Base-by-base conservation (phyloP, 2,797 vertebrate genomes). In the Novumbra hubbsi region DNA sequence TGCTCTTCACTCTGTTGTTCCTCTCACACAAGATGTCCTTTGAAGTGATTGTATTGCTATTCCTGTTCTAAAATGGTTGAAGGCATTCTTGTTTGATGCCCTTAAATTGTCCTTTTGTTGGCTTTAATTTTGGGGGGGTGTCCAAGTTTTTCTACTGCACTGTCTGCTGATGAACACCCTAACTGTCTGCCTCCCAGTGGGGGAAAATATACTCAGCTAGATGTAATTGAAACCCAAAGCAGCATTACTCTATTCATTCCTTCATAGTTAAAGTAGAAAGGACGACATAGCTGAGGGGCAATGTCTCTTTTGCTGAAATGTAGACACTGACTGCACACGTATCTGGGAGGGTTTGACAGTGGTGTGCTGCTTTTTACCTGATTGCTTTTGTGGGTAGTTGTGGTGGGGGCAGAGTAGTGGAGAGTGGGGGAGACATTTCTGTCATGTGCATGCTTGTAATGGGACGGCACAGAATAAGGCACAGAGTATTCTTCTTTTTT, bases 391-490 rank as follows among this genome's bases (percentile, higher is more conserved):
- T 60, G 75, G 60, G 74, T 49, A 68, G 64, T 7, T 55, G 41
- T 45, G 24, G 45, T 49, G 78, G 78, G 48, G 73, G 73, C 68
- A 66, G 72, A 75, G 30, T 62, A 16, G 60, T 62, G 49, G 34
- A 63, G 34, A 45, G 48, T 55, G 78, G 38, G 73, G 73, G 68
- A 69, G 74, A 75, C 28, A n/a, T 63, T 27, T 73, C 80, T 76
- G 77, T 80, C 77, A 77, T 72, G 72, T 73, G 64, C 17, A 67
- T 11, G 4, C 50, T 75, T 71, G 41, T 78, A 84, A 84, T 81
- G 41, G 11, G 41, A 45, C 9, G 41, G 41, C 4, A 45, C 17
- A 32, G 48, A 74, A 32, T 55, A 66, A 74, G 19, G 66, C 62
- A 41, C 50, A n/a, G 49, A 74, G 71, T 60, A 48, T 34, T 60